Evolutionary conservation across 2,888 invertebrate species (phyloP).

Genomic region (Mamestra brassicae): DNA sequence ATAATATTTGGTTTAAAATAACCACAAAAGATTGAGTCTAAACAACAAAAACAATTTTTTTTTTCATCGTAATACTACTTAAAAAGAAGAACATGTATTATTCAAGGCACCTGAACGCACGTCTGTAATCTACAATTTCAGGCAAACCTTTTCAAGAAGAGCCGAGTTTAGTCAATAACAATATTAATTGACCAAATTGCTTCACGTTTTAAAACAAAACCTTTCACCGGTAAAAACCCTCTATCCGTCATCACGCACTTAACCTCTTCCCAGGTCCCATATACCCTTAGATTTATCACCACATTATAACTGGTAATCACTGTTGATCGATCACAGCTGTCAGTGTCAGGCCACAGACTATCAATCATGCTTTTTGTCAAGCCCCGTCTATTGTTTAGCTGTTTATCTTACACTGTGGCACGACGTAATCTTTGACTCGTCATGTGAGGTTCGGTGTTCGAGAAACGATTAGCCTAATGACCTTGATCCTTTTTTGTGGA

Average conservation of each 20-base stretch:
- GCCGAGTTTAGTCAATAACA: neutral
- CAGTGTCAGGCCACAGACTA: constrained; percentile 66
- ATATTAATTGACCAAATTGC: neutral
- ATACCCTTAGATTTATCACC: constrained; percentile 64
- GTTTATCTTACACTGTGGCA: constrained; percentile 64
- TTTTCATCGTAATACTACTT: too few species aligned
- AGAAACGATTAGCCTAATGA: constrained; percentile 45
- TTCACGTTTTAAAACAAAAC: constrained; percentile 14
- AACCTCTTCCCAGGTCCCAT: constrained; percentile 52
- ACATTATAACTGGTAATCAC: constrained; percentile 68
- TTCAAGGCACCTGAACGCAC: neutral
- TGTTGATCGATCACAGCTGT: constrained; percentile 70
- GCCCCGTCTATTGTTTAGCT: constrained; percentile 63
- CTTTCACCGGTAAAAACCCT: constrained; percentile 5
- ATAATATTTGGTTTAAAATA: too few species aligned
- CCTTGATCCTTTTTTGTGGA: constrained; percentile 44
- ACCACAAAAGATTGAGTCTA: too few species aligned
- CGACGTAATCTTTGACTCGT: constrained; percentile 63
- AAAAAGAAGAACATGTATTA: too few species aligned
- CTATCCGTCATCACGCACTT: constrained; percentile 43
- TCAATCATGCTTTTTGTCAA: constrained; percentile 78
- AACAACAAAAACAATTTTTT: too few species aligned
- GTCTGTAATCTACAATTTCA: neutral
- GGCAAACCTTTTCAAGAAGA: neutral
- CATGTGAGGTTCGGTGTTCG: constrained; percentile 49